Conservation (phyloP, 1,140 invertebrate species). For the Drosophila melanica region DNA sequence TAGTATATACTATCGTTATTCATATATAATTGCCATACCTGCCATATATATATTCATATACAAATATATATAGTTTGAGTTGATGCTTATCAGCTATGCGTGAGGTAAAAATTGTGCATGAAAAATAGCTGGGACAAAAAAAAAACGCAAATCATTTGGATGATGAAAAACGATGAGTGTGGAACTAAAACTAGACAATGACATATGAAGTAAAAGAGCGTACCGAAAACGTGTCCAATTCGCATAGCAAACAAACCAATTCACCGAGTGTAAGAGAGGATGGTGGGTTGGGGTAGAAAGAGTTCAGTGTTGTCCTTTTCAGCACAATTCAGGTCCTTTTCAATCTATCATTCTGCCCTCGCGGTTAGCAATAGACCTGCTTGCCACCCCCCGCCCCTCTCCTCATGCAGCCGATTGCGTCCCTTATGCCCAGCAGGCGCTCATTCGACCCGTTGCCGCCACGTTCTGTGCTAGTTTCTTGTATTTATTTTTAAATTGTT, state of each 20-base stretch:
- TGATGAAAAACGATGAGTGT: slow-evolving; percentile 48
- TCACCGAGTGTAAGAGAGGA: neutral
- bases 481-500: slow-evolving; percentile 82
- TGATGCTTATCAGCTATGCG: slow-evolving; percentile 8
- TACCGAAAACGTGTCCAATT: slow-evolving; percentile 67
- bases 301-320: slow-evolving; percentile 5
- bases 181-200: slow-evolving; percentile 59
- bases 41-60: neutral
- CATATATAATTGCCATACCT: too few relatives aligned
- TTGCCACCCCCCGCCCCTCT: neutral
- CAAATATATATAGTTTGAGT: neutral
- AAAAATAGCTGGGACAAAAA: slow-evolving; percentile 45
- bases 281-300: neutral
- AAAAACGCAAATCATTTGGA: slow-evolving; percentile 64
- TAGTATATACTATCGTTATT: too few relatives aligned
- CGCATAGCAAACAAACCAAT: slow-evolving; percentile 52
- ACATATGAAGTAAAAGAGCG: slow-evolving; percentile 60
- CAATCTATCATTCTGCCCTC: slow-evolving; percentile 78
- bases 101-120: slow-evolving; percentile 39
- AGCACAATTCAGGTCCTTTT: slow-evolving; percentile 41
- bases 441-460: slow-evolving; percentile 37
- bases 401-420: neutral
- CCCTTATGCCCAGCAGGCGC: slow-evolving; percentile 5
- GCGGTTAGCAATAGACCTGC: slow-evolving; percentile 33
- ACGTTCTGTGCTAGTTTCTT: slow-evolving; percentile 75